phyloP scores from a whole-genome alignment of 1,140 invertebrate genomes.

The Diprion similis region DNA sequence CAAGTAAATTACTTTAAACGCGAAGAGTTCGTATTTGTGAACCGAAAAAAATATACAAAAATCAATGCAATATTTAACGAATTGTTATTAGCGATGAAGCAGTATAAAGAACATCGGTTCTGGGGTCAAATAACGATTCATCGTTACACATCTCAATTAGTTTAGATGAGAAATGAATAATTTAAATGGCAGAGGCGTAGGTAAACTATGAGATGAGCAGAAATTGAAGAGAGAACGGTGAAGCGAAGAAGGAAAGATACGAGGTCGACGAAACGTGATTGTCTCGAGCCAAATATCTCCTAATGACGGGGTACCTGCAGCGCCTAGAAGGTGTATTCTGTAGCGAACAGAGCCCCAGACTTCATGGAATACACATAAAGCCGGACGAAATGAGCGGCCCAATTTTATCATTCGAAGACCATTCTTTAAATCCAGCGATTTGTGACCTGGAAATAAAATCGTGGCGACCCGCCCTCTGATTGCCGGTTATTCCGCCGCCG shows the following conservation, averaged over 20 bases:
- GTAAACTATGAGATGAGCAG: too few species aligned
- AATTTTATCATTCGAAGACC: slow-evolving; percentile 60
- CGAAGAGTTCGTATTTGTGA: background rate
- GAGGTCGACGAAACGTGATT: slow-evolving; percentile 33
- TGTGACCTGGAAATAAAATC: slow-evolving; percentile 63
- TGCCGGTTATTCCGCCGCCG: slow-evolving; percentile 22
- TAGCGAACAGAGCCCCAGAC: slow-evolving; percentile 29
- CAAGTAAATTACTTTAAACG: slow-evolving; percentile 17
- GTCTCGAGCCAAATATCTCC: slow-evolving; percentile 54
- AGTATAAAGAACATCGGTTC: too few species aligned
- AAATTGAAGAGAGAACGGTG: background rate
- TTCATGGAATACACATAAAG: slow-evolving; percentile 64
- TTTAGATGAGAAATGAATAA: too few species aligned
- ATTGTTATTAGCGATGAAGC: too few species aligned
- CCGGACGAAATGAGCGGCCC: slow-evolving; percentile 61
- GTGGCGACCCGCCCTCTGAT: slow-evolving; percentile 52
- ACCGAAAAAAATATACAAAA: too few species aligned
- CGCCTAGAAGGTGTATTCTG: background rate
- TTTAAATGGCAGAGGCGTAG: too few species aligned
- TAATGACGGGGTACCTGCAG: slow-evolving; percentile 56
- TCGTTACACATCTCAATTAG: too few species aligned
- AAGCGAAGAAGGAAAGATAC: background rate
- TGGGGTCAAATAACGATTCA: too few species aligned
- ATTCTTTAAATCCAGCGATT: slow-evolving; percentile 43
- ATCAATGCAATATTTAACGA: too few species aligned